Evolutionary conservation across 1,140 invertebrate genomes (phyloP).

Genomic region (Drosophila pseudoananassae): DNA sequence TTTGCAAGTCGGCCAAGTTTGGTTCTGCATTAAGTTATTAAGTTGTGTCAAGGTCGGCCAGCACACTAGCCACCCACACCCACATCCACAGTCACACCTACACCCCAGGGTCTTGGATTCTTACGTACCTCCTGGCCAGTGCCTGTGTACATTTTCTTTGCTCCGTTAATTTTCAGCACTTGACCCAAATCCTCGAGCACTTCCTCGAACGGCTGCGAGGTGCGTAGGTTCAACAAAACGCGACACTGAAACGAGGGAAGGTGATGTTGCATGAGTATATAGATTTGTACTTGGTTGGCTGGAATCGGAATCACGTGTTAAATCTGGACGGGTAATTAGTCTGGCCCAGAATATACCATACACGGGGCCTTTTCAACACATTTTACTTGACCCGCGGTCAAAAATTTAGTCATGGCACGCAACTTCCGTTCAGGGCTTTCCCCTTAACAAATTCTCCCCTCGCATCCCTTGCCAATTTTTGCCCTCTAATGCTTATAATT

Average conservation of each 20-base stretch:
- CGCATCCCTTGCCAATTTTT: slow-evolving; percentile 11
- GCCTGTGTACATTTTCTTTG: slow-evolving; percentile 95
- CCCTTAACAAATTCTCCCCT: slow-evolving; percentile 12
- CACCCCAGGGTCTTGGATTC: neutral
- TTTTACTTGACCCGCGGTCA: slow-evolving; percentile 53
- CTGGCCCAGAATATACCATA: slow-evolving; percentile 26
- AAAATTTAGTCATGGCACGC: slow-evolving; percentile 72
- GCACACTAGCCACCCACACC: neutral
- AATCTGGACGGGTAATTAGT: slow-evolving; percentile 65
- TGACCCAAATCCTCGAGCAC: slow-evolving; percentile 96
- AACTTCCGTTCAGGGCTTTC: slow-evolving; percentile 57
- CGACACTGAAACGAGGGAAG: slow-evolving; percentile 87
- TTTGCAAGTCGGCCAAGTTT: slow-evolving; percentile 20
- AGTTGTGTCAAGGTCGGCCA: slow-evolving; percentile 29
- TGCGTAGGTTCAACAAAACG: slow-evolving; percentile 95
- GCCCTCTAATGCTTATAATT: slow-evolving; percentile 72
- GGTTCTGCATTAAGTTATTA: slow-evolving; percentile 58
- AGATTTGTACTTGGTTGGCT: slow-evolving; percentile 24
- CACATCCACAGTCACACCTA: neutral
- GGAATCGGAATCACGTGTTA: slow-evolving; percentile 39
- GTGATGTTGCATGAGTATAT: slow-evolving; percentile 32
- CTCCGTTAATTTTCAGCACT: slow-evolving; percentile 95
- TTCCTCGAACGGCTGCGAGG: slow-evolving; percentile 96
- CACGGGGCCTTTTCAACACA: slow-evolving; percentile 62
- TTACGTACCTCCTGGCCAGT: slow-evolving; percentile 92